Conservation (phyloP, 2,888 invertebrate genomes). For the Drosophila testacea region DNA sequence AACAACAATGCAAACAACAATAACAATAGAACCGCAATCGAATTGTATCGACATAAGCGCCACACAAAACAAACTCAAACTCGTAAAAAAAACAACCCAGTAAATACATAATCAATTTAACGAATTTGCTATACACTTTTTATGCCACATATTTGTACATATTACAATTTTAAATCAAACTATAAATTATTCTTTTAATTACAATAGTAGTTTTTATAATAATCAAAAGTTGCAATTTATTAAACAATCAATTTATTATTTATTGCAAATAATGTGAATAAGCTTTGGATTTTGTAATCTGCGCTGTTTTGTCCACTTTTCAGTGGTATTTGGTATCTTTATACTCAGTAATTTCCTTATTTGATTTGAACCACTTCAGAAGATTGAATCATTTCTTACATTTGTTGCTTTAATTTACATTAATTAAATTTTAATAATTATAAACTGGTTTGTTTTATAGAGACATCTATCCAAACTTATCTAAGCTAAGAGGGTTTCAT, state of each 20-base stretch:
- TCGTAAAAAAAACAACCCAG: slow-evolving; percentile 1
- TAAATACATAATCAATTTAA: slow-evolving; percentile 4
- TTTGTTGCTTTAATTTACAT: slow-evolving; percentile 7
- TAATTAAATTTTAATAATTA: slow-evolving; percentile 15
- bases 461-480: background rate
- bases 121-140: slow-evolving; percentile 26
- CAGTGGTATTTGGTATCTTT: background rate
- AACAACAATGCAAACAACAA: slow-evolving; percentile 49
- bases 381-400: slow-evolving; percentile 11
- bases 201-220: background rate
- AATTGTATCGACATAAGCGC: slow-evolving; percentile 62
- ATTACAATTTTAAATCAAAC: background rate
- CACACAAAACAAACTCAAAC: slow-evolving; percentile 37
- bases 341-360: background rate
- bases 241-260: background rate
- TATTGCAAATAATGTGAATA: background rate
- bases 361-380: background rate
- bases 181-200: background rate
- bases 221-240: background rate
- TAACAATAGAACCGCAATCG: slow-evolving; percentile 69
- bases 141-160: background rate
- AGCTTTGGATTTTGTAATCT: too few relatives aligned
- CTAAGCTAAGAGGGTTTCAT: background rate
- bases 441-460: slow-evolving; percentile 1
- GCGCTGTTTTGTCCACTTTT: background rate